These are phyloP conservation scores for Drosophila chauvacae DNA, from an alignment of 1,140 invertebrate species.

Conservation along the genomic window DNA sequence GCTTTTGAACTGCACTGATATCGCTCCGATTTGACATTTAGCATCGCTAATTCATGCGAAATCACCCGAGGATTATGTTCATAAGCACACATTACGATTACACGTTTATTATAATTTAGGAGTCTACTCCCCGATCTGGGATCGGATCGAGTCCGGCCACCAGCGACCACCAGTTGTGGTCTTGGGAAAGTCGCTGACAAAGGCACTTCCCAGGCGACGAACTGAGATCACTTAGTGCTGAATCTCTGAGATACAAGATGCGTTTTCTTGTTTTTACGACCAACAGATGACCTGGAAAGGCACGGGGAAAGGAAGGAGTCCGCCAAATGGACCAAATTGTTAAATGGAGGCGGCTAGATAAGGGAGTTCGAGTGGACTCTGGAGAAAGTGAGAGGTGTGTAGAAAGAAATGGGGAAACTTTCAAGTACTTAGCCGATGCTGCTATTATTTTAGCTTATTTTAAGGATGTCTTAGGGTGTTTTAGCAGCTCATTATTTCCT, in stretches of 20 bases:
- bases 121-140: constrained; percentile 56
- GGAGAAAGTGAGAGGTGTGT: constrained; percentile 14
- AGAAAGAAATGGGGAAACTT: not conserved
- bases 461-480: not conserved
- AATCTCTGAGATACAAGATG: constrained; percentile 24
- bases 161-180: constrained; percentile 14
- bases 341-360: constrained; percentile 26
- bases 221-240: constrained; percentile 36
- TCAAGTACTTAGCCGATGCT: constrained; percentile 1
- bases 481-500: not conserved
- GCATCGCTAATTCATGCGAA: constrained; percentile 81
- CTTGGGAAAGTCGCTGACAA: constrained; percentile 51
- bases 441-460: not conserved
- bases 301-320: constrained; percentile 12
- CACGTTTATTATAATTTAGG: constrained; percentile 84
- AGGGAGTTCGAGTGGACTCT: constrained; percentile 10
- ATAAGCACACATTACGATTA: constrained; percentile 84
- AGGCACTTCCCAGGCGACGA: constrained; percentile 22
- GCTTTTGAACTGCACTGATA: constrained; percentile 63
- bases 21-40: constrained; percentile 77
- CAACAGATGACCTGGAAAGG: constrained; percentile 22
- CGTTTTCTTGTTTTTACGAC: constrained; percentile 19
- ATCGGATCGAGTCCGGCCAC: constrained; percentile 16
- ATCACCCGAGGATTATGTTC: constrained; percentile 81
- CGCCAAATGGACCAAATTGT: constrained; percentile 19